These are phyloP conservation scores for Corythornis cristatus DNA, from an alignment of 2,113 vertebrate species.

Conservation along the genomic window DNA sequence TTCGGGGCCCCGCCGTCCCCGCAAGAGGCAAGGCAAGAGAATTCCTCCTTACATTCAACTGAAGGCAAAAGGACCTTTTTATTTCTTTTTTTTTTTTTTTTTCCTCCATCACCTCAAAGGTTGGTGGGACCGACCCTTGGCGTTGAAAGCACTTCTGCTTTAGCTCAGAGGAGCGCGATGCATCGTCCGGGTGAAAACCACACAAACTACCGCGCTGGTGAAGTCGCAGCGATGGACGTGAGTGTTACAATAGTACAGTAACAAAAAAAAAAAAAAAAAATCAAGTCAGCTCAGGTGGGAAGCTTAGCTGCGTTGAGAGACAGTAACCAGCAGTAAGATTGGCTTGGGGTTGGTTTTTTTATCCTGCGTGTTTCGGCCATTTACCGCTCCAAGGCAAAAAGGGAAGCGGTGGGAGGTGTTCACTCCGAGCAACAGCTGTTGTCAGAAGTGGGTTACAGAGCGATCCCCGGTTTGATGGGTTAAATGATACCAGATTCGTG, in stretches of 20 bases:
- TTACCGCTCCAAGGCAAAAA: background rate
- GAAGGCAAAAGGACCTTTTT: conserved; percentile 52
- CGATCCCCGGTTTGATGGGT: background rate
- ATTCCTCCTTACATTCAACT: conserved; percentile 57
- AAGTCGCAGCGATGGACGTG: conserved; percentile 62
- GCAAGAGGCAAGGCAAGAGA: conserved; percentile 42
- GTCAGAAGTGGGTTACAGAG: conserved; percentile 22
- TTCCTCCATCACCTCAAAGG: conserved; percentile 3
- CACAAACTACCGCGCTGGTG: conserved; percentile 71
- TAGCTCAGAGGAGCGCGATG: conserved; percentile 35
- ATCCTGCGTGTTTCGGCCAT: background rate
- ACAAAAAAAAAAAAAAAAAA: background rate
- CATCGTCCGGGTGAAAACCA: conserved; percentile 54
- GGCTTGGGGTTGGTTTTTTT: background rate
- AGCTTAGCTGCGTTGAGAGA: conserved; percentile 45
- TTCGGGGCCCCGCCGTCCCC: background rate
- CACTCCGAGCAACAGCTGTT: background rate
- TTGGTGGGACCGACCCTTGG: conserved; percentile 33
- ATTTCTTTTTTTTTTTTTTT: no score
- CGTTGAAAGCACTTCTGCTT: conserved; percentile 22
- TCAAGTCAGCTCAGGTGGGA: conserved; percentile 24
- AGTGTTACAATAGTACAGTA: conserved; percentile 51
- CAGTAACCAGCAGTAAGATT: conserved; percentile 12
- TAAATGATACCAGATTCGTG: background rate
- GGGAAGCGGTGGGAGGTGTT: background rate